Evolutionary conservation across 2,113 vertebrate species (phyloP).

Genomic region (Sinocyclocheilus maitianheensis): DNA sequence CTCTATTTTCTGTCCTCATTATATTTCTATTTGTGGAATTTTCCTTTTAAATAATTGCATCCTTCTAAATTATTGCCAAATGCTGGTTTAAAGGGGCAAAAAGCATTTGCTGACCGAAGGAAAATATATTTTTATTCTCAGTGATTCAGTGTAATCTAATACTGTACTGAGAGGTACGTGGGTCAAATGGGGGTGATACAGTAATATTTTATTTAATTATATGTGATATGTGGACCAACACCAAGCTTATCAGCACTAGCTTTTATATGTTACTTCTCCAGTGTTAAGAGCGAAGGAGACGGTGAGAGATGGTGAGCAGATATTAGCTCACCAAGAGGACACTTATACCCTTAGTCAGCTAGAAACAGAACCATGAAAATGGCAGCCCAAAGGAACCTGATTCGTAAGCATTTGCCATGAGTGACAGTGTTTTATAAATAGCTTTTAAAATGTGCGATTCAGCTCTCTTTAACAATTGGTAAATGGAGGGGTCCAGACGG

Average conservation of each 20-base stretch:
- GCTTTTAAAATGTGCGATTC: conserved; percentile 12
- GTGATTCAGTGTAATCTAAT: conserved; percentile 3
- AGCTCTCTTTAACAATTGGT: conserved; percentile 1
- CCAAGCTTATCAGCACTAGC: neutral
- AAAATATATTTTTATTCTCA: neutral
- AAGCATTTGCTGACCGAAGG: neutral
- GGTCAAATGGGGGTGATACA: neutral
- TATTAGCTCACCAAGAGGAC: conserved; percentile 36
- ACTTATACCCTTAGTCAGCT: conserved; percentile 35
- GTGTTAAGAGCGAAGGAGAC: neutral
- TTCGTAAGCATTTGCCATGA: conserved; percentile 35
- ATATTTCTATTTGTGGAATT: conserved; percentile 17
- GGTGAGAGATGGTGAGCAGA: neutral
- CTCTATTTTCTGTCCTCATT: conserved; percentile 26
- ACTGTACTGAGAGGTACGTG: too few species aligned
- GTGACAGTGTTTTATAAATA: conserved; percentile 32
- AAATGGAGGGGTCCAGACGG: neutral
- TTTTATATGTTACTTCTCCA: neutral
- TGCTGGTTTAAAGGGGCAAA: neutral
- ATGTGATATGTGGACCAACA: neutral
- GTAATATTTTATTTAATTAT: neutral
- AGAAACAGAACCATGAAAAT: conserved; percentile 14
- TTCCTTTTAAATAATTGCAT: conserved; percentile 5
- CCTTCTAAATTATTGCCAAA: conserved; percentile 26
- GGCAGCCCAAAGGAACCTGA: conserved; percentile 20